These are phyloP conservation scores for Platalea minor DNA, from an alignment of 2,797 vertebrate genomes.

Conservation along the genomic window DNA sequence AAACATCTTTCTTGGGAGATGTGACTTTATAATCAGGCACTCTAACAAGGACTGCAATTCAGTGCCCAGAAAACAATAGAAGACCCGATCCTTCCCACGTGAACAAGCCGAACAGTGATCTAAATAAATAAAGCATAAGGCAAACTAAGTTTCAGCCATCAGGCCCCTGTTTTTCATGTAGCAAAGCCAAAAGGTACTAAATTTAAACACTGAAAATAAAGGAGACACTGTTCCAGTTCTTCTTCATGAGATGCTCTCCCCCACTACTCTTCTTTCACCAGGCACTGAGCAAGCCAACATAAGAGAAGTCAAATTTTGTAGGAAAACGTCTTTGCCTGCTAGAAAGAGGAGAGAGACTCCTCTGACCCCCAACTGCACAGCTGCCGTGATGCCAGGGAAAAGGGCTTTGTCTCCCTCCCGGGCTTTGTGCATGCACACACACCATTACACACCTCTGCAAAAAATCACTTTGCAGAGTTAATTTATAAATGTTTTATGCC, in stretches of 20 bases:
- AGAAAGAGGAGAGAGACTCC: neutral
- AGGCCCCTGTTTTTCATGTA: neutral
- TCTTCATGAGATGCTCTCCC: neutral
- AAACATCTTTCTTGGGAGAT: neutral
- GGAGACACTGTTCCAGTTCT: neutral
- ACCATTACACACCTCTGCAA: neutral
- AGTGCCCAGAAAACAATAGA: neutral
- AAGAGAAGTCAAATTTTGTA: neutral
- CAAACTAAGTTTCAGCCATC: neutral
- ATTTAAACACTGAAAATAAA: neutral
- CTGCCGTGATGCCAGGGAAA: fast-evolving
- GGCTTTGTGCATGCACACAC: fast-evolving
- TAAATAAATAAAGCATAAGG: neutral
- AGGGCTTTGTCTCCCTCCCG: neutral
- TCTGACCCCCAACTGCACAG: neutral
- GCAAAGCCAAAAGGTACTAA: neutral
- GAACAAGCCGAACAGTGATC: neutral
- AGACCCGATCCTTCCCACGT: neutral
- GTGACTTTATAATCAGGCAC: neutral
- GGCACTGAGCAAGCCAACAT: fast-evolving
- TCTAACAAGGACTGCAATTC: neutral
- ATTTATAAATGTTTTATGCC: neutral
- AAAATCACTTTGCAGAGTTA: neutral
- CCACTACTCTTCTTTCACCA: neutral
- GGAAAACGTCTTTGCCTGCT: neutral